Evolutionary conservation across 2,113 vertebrate genomes (phyloP), one percentile per base, ranked within the genome.

Genomic region (Hyperopisus bebe): DNA sequence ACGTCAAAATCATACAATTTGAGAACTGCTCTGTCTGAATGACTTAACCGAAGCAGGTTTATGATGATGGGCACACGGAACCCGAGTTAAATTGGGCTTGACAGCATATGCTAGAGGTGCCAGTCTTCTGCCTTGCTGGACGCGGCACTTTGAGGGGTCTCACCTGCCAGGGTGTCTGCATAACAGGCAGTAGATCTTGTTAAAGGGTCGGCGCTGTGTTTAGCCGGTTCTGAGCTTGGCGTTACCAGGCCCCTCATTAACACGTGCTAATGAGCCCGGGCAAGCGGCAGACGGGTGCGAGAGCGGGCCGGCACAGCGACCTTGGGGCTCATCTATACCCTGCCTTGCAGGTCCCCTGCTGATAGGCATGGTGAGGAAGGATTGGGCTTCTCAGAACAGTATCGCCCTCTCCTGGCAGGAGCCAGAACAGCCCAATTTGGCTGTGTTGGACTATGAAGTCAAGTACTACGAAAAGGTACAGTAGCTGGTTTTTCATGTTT

Each of bases 301-400:
- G 27, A 42, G 74, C 3, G 13, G 62, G 31, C 31, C 4, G 5
- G 47, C 48, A 3, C 6, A 47, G 51, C 82, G 42, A 89, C 88
- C 80, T 51, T 9, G 44, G 44, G 10, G 39, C 13, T 47, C 46
- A 39, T 87, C 66, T 47, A 19, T 88, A 50, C 86, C 96, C 94
- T 96, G 92, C 94, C 93, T 94, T 95, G 93, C 95, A 99, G 98
- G 97, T 94, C 98, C 97, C 42, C 97, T 97, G 91, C 95, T 98
- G 93, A 97, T 98, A 92, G 97, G 97, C 88, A 93, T 95, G 94
- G 94, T 98, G 93, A 98, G 97, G 94, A 98, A 99, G 94, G 98
- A 99, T 96, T 99, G 98, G 98, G 97, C 98, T 92, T 98, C 98
- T 93, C 98, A 97, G 92, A 98, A 97, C 96, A 98, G 97, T 95